Base-by-base conservation (phyloP, 1,140 invertebrate species). In the Drosophila repleta region DNA sequence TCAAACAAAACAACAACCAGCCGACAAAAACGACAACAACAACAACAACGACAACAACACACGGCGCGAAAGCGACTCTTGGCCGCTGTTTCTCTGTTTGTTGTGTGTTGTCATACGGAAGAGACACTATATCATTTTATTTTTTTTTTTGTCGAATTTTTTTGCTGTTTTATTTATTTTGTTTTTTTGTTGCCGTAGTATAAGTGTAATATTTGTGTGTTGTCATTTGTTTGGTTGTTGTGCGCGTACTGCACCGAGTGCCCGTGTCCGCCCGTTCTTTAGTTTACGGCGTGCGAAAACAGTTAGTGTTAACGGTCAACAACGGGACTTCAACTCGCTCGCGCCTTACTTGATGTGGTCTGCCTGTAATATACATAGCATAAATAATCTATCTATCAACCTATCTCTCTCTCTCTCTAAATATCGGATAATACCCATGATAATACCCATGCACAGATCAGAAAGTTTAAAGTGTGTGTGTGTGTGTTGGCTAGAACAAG, bases 71-170 rank as follows among this genome's bases (percentile, higher is more conserved):
- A 74, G 70, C 70, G 64, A 74, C 64, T 67, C 35, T 57, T 61
- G 60, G 62, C 62, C 51, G 63, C 53, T 61, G 66, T 41, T 39
- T 62, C 57, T 51, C 65, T 49, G 48, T 53, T 58, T 69, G 62
- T 71, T 43, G 52, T 68, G 48, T 66, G 70, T 73, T 62, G 65
- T 73, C 39, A 73, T 68, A 73, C 70, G 70, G 70, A 73, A 73
- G 70, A 72, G 63, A 67, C 55, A 57, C 64, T 58, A 52, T 37
- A 32, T 55, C 20, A 32, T 60, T 37, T 66, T 71, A 26, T 52
- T 49, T 41, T 45, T 17, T 13, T 45, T 21, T 52, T 65, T 65
- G 24, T 57, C 15, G 11, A 29, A 43, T 21, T 51, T 67, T 57
- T 45, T 24, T 20, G 24, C 7, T 57, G 61, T 69, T 61, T 61